Base-by-base conservation (phyloP, 2,113 vertebrate genomes). In the Mesembrinibis cayennensis region DNA sequence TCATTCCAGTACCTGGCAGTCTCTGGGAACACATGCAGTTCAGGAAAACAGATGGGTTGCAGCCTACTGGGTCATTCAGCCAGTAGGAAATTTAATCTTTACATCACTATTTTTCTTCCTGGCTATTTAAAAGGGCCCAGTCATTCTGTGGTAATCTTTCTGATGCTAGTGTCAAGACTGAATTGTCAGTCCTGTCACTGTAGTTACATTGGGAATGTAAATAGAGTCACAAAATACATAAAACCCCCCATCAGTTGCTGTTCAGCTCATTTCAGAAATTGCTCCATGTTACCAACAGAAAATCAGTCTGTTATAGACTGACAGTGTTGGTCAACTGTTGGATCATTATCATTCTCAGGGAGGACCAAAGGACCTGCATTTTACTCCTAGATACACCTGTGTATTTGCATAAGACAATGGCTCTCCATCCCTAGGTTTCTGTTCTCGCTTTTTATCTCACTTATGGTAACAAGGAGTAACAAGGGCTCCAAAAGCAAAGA, bases 41-140 rank as follows among this genome's bases (percentile, higher is more conserved):
- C 66, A 89, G 73, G 65, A 89, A 87, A 94, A 90, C 53, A 95
- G 76, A 92, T 84, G 89, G 62, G 50, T 66, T 96, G 62, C 77
- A 89, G 47, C 47, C 66, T 83, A 80, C n/a, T 2, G 1, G 79
- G 44, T 90, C 70, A 63, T 87, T 85, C 66, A 87, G 70, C 23
- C 23, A 3, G 38, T 65, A 80, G 66, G 36, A 95, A 90, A 94
- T 73, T 36, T 20, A 93, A 91, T 74, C 19, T 96, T 96, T 76
- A 84, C 53, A 78, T 32, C 18, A 73, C 10, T 27, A 18, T 80
- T 95, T 95, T 87, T 89, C 40, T 89, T 93, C 42, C n/a, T 87
- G 26, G 21, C 26, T 89, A 29, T 58, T 66, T 76, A 84, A 94
- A 92, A 34, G 6, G 44, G 18, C 21, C n/a, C 42, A 50, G 53